Base-by-base conservation (phyloP, 2,797 vertebrate genomes). In the Lagocephalus sceleratus region DNA sequence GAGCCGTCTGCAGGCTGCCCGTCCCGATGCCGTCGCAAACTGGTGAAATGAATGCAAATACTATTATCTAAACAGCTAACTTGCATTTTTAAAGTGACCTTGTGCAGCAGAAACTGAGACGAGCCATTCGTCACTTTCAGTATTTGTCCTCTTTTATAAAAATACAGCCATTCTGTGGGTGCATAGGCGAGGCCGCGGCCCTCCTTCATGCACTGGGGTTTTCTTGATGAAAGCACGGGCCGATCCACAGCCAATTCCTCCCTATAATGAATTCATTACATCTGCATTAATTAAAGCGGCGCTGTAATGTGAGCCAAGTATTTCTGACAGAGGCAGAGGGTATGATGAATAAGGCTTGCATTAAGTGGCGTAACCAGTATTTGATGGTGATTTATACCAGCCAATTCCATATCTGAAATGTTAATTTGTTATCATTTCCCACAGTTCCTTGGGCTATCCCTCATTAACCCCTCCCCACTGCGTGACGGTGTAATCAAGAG, bases 1-100 rank as follows among this genome's bases (percentile, higher is more conserved):
- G 95, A 42, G 93, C 93, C 0, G 90, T 83, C 78, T 92, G 92
- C 77, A 99, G 76, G 20, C 92, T 95, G 41, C 94, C 96, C 0
- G 96, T 99, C 19, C 97, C 97, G 2, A 99, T 97, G 63, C 97
- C 96, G 8, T 98, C 97, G 60, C 97, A 99, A 14, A 95, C 97
- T 98, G 88, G n/a, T 25, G 43, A 26, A 22, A 61, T 38, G 11
- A 14, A 14, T 35, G 32, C 32, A 12, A 14, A 35, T 14, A 12
- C 12, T 14, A 35, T 35, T 35, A 35, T 35, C 32, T 35, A 35
- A 35, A 35, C 32, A 35, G 32, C 32, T 35, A 35, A 35, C 32
- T 35, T 35, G 32, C 32, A 35, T 2, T 12, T 45, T 19, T 40
- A 57, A 39, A 42, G 48, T 47, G 60, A 51, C 75, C 54, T 71